Percentiles rank a stretch among this genome's conserved stretches.
Evolutionary conservation across 2,113 vertebrate species (phyloP).

Genomic region (Scytalopus superciliaris): DNA sequence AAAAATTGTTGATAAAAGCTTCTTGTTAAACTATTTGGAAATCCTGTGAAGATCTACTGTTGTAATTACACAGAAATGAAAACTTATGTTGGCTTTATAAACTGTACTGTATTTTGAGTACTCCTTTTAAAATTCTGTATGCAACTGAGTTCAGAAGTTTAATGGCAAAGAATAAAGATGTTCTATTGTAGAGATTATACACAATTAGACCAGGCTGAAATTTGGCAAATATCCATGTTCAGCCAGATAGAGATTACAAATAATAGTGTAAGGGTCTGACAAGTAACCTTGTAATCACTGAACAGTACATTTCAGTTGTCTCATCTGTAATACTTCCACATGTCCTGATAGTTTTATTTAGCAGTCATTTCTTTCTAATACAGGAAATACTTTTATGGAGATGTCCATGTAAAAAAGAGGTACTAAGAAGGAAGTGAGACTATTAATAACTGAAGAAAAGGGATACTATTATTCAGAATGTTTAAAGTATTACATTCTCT

Average conservation of each 20-base stretch:
- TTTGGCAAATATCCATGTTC: not conserved
- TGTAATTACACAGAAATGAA: not conserved
- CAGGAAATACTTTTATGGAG: not conserved
- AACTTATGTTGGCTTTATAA: not conserved
- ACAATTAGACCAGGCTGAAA: not conserved
- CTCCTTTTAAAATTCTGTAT: not conserved
- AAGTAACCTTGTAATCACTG: not conserved
- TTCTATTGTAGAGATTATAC: not conserved
- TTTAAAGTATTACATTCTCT: not conserved
- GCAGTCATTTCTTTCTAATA: not conserved
- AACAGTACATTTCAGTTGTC: not conserved
- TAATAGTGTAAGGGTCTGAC: not conserved
- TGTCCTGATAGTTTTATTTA: not conserved
- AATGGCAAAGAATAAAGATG: not conserved
- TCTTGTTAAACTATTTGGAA: not conserved
- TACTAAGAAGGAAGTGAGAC: not conserved
- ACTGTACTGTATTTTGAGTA: not conserved
- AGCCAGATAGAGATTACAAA: not conserved
- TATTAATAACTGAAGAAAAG: not conserved
- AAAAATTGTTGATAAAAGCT: not conserved
- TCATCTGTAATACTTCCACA: not conserved
- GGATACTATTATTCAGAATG: not conserved
- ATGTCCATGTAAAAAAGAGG: not conserved
- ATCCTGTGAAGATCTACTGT: not conserved
- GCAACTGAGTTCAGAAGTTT: not conserved